Base-by-base conservation (phyloP, 2,888 invertebrate species). In the Amblyjoppa fuscipennis region DNA sequence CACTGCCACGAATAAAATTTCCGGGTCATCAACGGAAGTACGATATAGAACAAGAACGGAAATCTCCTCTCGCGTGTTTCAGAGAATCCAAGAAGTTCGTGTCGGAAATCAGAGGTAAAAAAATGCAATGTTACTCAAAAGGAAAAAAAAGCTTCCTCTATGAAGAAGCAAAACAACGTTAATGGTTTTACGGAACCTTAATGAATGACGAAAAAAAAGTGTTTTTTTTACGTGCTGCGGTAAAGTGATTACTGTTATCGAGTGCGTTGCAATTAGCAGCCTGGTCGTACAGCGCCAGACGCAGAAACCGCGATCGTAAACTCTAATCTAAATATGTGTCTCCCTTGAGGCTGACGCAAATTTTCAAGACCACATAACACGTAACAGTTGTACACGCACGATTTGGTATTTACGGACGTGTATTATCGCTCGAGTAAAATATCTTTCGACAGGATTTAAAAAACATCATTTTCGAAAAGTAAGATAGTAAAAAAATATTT, bases 181-280 rank as follows among this genome's bases (percentile, higher is more conserved):
- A 81, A 84, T 56, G 41, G 73, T 75, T 31, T 81, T 56, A 51
- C 53, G 41, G 53, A 25, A 45, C 77, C 51, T 78, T 76, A 69
- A 82, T 76, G 49, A 71, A n/a, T 56, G 77, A 13, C 28, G 31
- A 61, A 51, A 82, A 84, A 56, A 80, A 84, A 73, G 71, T 69
- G 1, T 41, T 41, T 7, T 41, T 41, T 11, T 41, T 3, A 41
- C 9, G 41, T 41, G 41, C 76, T 79, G 71, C 75, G 78, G 61
- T 79, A 71, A 70, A 84, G 71, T 69, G 79, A 87, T 84, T 76
- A 87, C 76, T 82, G 84, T 76, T 86, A 86, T 84, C 86, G 61
- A 73, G 49, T 76, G 76, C 25, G 61, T 31, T 28, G 84, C 69
- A 80, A 84, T 87, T 87, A 87, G 76, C 59, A 41, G 56, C 78